Base-by-base conservation (phyloP, 1,140 invertebrate genomes). In the Drosophila kanapiae region DNA sequence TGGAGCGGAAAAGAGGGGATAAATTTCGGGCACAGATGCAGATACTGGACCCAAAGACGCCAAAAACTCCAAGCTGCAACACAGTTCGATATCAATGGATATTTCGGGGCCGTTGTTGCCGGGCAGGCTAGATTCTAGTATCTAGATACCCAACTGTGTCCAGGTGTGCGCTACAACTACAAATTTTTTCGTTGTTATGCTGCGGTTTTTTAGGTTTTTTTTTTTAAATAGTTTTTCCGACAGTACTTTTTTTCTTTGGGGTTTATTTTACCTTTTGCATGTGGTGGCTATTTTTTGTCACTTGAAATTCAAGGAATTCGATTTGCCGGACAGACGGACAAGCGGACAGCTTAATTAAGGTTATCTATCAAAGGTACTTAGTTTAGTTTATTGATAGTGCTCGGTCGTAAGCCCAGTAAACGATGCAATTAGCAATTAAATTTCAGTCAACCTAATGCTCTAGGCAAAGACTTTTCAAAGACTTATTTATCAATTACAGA, bases 401-500 rank as follows among this genome's bases (percentile, higher is more conserved):
- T 8, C 35, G 48, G n/a, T 45, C 23, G 74, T 78, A 80, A 74
- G 63, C 70, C 43, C 65, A 61, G 68, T 88, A 88, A 88, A 75
- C 85, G 85, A 88, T 90, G 62, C 75, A 88, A 88, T 88, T 88
- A 88, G 85, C 85, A 90, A 88, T 88, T 88, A 88, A 90, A 85
- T 88, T 79, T 85, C 72, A 71, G 85, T 88, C 84, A 63, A 74
- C 71, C 67, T 87, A 87, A 86, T 86, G 71, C 82, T 59, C 61
- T 23, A 64, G 78, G 62, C 56, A 85, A 81, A 84, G 80, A 71
- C 85, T 65, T 63, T 68, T 57, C 74, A n/a, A n/a, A n/a, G 85
- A 85, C 85, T 88, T 88, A 88, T 90, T 88, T 88, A 70, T 90
- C 85, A 90, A 88, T 88, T 88, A 90, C 60, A 70, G 59, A 63